phyloP scores from a whole-genome alignment of 1,140 invertebrate genomes.

The Lordiphosa collinella region DNA sequence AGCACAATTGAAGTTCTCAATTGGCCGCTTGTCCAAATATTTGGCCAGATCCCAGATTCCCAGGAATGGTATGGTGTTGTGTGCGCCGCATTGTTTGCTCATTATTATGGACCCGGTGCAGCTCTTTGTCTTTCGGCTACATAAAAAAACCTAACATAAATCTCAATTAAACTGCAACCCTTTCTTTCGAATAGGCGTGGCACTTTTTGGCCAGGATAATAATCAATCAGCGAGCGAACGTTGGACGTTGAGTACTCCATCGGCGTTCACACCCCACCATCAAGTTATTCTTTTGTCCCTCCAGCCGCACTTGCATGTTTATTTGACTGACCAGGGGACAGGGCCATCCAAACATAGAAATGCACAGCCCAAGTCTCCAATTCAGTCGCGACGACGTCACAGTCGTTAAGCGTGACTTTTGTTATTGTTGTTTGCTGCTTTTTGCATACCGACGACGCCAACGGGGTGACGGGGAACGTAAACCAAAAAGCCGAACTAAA shows the following conservation, averaged over 20 bases:
- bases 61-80: conserved; percentile 10
- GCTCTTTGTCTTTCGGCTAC: conserved; percentile 47
- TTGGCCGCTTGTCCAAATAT: conserved; percentile 66
- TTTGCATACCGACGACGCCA: conserved; percentile 58
- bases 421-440: conserved; percentile 75
- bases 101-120: conserved; percentile 53
- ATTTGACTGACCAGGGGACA: conserved; percentile 27
- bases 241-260: conserved; percentile 20
- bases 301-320: conserved; percentile 49
- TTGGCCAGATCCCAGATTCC: conserved; percentile 27
- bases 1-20: conserved; percentile 65
- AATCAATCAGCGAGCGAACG: conserved; percentile 58
- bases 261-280: conserved; percentile 49
- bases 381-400: conserved; percentile 57
- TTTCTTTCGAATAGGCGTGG: conserved; percentile 31
- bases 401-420: conserved; percentile 76
- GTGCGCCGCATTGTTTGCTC: conserved; percentile 56
- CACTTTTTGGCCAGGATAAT: conserved; percentile 28
- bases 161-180: conserved; percentile 75
- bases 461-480: conserved; percentile 35
- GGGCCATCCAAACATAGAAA: background rate
- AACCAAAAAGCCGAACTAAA: conserved; percentile 57
- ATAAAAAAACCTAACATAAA: conserved; percentile 56
- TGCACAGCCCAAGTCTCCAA: conserved; percentile 7
- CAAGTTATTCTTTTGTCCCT: conserved; percentile 45